Evolutionary conservation across 2,113 vertebrate species (phyloP), one percentile per base, ranked within the genome.

Genomic region (Chionis minor): DNA sequence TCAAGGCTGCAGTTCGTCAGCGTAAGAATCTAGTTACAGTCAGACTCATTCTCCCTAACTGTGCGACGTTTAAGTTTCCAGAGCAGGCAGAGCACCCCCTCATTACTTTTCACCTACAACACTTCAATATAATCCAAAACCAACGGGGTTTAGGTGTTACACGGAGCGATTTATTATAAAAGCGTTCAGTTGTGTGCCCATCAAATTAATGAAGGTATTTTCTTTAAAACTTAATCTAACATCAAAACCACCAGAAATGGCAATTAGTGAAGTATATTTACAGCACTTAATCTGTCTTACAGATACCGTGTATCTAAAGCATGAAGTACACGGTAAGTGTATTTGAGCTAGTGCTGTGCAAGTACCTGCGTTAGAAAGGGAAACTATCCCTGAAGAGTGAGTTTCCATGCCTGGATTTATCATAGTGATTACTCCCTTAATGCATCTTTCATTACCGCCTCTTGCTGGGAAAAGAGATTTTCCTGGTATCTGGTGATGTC

Each of bases 281-380:
- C 22, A 55, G 22, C 56, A 9, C 27, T 69, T 33, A 33, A 38
- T 18, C 40, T 65, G 28, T 5, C 40, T 33, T 65, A 14, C 15
- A 28, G 33, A 58, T 10, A 14, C 12, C 55, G 3, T 3, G 33
- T 8, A 19, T 6, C 28, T 15, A 69, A 52, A 80, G 21, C 2
- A 1, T 24, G 9, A 67, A 54, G 27, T 6, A 28, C 38, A 4
- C 1, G 1, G 42, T 10, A 40, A 14, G 4, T 30, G 9, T 52
- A 15, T 27, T 28, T 22, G 27, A 20, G 8, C 33, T 17, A 27
- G 17, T n/a, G 30, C 26, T 52, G 56, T 38, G 44, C 71, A 59
- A 1, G 21, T 19, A 70, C 4, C 55, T 4, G 1, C 42, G 81
- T 85, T 9, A 44, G 28, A 62, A 83, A 30, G 7, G 16, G 10